A percentile compares a stretch with the other conserved stretches of the same genome.
phyloP scores from a whole-genome alignment of 2,113 vertebrate genomes.

The Eptesicus fuscus region DNA sequence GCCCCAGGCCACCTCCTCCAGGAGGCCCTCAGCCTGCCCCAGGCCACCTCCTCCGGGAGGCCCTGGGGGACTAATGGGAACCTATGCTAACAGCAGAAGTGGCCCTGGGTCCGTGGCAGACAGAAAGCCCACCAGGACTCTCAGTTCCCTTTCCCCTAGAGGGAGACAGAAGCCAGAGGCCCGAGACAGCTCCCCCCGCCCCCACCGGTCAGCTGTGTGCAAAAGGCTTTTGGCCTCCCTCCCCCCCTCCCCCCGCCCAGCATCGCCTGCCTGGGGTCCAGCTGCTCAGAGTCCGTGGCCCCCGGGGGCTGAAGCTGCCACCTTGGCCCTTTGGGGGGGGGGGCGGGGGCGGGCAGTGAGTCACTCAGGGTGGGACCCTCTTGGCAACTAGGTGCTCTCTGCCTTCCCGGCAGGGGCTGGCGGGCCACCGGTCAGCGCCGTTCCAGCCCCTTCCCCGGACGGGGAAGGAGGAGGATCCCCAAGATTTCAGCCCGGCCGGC shows the following conservation, averaged over 20 bases:
- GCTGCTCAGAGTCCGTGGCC: neutral
- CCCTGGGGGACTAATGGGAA: neutral
- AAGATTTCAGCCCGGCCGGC: neutral
- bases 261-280: neutral
- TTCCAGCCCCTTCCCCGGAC: neutral
- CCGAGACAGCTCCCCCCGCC: neutral
- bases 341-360: no score
- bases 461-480: neutral
- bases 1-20: no score
- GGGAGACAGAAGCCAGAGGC: neutral
- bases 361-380: slow-evolving; percentile 56
- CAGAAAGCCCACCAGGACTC: neutral
- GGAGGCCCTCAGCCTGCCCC: neutral
- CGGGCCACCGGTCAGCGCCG: neutral
- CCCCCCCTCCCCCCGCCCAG: no score
- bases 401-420: neutral
- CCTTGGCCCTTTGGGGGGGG: no score
- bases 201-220: neutral
- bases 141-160: neutral
- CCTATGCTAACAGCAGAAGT: slow-evolving; percentile 8
- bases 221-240: neutral
- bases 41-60: neutral
- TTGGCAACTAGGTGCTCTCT: neutral
- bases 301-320: neutral
- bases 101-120: neutral